Evolutionary conservation across 2,113 vertebrate genomes (phyloP), one percentile per base, ranked within the genome.

Genomic region (Seriola dumerili): DNA sequence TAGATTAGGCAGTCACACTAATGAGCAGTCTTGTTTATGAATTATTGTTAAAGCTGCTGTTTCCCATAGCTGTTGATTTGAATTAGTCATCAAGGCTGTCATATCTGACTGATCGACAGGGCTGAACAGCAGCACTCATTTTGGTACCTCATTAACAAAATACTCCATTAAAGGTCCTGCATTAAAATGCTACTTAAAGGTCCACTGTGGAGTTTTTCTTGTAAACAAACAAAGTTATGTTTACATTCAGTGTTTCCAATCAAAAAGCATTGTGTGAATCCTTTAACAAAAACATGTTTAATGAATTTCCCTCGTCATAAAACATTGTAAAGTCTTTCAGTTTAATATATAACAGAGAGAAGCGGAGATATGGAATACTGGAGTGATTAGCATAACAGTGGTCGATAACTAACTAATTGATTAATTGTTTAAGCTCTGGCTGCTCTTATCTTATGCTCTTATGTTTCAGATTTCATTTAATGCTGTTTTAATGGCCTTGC

Each of bases 21-120:
- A 64, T 34, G 50, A 80, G 83, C 50, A 12, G 1, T 11, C 13
- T 21, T 64, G 62, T 40, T 64, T n/a, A n/a, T 64, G 62, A 23
- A 25, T 23, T 29, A 55, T 71, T 52, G 42, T 46, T 25, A 57
- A 14, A 21, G 55, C 38, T 61, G 36, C 72, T 64, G 13, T 29
- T 40, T 38, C 4, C 12, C 7, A 9, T 19, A 13, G 16, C 29
- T 40, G 64, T 44, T 36, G 38, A 17, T 42, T 58, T 69, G 23
- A 76, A 29, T 68, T 12, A 59, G 65, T 55, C 32, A 57, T 36
- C 9, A 59, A 19, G n/a, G 75, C 36, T 16, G n/a, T 46, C 8
- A 4, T 32, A 9, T 40, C 54, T 17, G 57, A 42, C 44, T 44
- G 29, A 29, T 29, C 29, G 29, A 29, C 29, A 29, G 29, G 29